Evolutionary conservation across 2,797 vertebrate species (phyloP).

Genomic region (Trematomus bernacchii): DNA sequence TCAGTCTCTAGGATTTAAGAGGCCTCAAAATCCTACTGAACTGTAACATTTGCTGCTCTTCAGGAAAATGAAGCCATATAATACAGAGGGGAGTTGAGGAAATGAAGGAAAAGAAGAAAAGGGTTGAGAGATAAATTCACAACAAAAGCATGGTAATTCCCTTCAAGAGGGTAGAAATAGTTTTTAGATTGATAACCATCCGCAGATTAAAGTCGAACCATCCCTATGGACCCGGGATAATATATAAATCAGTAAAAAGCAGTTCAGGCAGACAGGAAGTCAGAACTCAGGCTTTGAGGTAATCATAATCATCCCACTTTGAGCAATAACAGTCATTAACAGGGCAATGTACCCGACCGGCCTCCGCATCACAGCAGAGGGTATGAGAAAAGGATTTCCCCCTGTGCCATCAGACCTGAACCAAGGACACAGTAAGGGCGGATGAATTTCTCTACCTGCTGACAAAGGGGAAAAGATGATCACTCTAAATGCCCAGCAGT

Average conservation of each 20-base stretch:
- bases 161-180: slow-evolving; percentile 53
- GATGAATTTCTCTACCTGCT: slow-evolving; percentile 77
- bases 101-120: slow-evolving; percentile 49
- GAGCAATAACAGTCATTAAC: slow-evolving; percentile 65
- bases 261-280: slow-evolving; percentile 42
- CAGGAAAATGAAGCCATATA: slow-evolving; percentile 75
- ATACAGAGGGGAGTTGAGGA: slow-evolving; percentile 56
- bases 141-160: slow-evolving; percentile 62
- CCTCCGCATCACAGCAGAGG: slow-evolving; percentile 49
- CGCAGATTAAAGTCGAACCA: slow-evolving; percentile 57
- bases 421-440: slow-evolving; percentile 79
- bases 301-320: slow-evolving; percentile 54
- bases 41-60: slow-evolving; percentile 78
- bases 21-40: slow-evolving; percentile 70
- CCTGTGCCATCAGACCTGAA: slow-evolving; percentile 66
- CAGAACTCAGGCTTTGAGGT: slow-evolving; percentile 31
- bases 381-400: slow-evolving; percentile 67
- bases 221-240: slow-evolving; percentile 30
- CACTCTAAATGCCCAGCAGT: slow-evolving; percentile 82
- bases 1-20: slow-evolving; percentile 74
- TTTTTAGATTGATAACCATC: slow-evolving; percentile 68
- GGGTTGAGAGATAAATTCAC: slow-evolving; percentile 44
- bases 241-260: slow-evolving; percentile 46
- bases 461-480: slow-evolving; percentile 85
- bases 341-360: slow-evolving; percentile 23